Conservation (phyloP, 2,888 invertebrate genomes). For the Mesochorus sp. region DNA sequence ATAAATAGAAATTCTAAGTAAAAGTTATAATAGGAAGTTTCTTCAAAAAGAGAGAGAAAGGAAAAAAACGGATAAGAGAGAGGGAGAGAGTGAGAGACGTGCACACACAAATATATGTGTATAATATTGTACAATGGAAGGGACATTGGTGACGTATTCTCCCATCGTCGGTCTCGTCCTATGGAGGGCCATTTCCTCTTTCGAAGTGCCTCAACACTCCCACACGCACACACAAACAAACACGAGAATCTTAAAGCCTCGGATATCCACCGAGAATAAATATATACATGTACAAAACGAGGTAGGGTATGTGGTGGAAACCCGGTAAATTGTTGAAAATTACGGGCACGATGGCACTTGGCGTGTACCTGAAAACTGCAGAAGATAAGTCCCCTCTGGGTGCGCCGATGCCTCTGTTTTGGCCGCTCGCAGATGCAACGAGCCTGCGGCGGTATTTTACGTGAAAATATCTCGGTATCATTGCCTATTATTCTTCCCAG, state of each 20-base stretch:
- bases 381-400: conserved; percentile 31
- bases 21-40: no score
- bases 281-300: not conserved
- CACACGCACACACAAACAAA: no score
- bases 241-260: conserved; percentile 37
- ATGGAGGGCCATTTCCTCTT: conserved; percentile 40
- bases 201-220: conserved; percentile 22
- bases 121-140: conserved; percentile 23
- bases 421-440: not conserved
- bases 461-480: conserved; percentile 36
- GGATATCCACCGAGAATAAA: conserved; percentile 1
- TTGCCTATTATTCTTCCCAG: conserved; percentile 38
- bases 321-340: conserved; percentile 74
- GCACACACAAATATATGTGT: not conserved
- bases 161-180: conserved; percentile 34
- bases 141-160: conserved; percentile 59
- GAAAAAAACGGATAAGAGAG: no score
- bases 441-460: conserved; percentile 44
- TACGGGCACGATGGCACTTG: conserved; percentile 62
- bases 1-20: no score
- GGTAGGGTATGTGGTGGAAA: conserved; percentile 55
- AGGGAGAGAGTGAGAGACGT: no score
- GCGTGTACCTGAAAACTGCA: conserved; percentile 17
- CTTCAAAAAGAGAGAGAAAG: no score
- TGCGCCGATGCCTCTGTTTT: not conserved